Base-by-base conservation (phyloP, 2,888 invertebrate species). In the Amphipyra tragopoginis region DNA sequence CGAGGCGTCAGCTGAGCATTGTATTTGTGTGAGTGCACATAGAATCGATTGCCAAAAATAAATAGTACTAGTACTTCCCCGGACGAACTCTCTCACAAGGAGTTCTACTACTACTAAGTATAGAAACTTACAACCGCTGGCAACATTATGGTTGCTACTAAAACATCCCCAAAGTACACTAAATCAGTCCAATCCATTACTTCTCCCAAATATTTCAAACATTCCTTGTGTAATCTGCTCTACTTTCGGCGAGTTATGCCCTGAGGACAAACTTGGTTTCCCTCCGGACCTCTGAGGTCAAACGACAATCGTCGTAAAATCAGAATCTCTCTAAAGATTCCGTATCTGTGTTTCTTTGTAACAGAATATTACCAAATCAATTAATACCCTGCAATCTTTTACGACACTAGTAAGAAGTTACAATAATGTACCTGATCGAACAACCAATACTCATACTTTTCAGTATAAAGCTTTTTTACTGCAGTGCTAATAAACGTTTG, bases 171-270 rank as follows among this genome's bases (percentile, higher is more conserved):
- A 47, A 56, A 65, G 9, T 51, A 21, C 34, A 66, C 42, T 58
- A 48, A 65, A 65, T 52, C 67, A 57, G 15, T 39, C 43, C 48
- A 57, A 66, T 48, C 51, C 42, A 39, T 66, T 65, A 47, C 50
- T 39, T 38, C 33, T 15, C n/a, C 8, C 14, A 39, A 48, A 68
- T 61, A 61, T 55, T 67, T 40, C 50, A 43, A 61, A 52, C 51
- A 68, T 61, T 61, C 47, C 48, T 55, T 51, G 11, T n/a, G 45
- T 56, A 58, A 14, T 14, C 53, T 33, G 47, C 14, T 44, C 56
- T n/a, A 56, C n/a, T 61, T 56, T 51, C 48, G 14, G n/a, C 40
- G 39, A 55, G 43, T 48, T 43, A 40, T 48, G 9, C 55, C 49
- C 39, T 26, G 10, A 48, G 43, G 55, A 51, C 43, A 9, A 56